Conservation (phyloP, 2,888 invertebrate genomes). For the Noctuana brunneofusca region DNA sequence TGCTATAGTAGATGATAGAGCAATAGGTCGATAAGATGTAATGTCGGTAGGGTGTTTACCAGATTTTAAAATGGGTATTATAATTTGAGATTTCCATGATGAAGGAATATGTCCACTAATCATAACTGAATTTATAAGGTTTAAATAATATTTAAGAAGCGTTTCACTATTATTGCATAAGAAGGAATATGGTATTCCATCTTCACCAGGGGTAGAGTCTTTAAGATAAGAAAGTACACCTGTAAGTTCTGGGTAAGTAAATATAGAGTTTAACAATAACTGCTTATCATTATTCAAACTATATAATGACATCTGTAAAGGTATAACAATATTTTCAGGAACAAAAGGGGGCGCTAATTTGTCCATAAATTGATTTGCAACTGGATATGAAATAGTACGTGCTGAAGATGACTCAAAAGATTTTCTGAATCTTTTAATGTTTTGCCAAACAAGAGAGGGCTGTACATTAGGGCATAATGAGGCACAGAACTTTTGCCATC, state of each 20-base stretch:
- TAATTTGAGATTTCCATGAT: neutral
- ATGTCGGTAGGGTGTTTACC: neutral
- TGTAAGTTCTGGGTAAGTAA: neutral
- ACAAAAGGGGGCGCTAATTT: neutral
- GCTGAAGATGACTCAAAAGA: neutral
- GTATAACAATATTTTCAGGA: neutral
- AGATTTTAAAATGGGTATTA: neutral
- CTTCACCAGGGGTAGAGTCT: neutral
- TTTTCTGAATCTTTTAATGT: neutral
- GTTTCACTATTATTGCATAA: neutral
- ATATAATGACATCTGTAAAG: neutral
- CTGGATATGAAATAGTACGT: neutral
- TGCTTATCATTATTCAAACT: neutral
- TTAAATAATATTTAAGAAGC: neutral
- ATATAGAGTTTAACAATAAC: neutral
- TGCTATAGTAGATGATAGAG: neutral
- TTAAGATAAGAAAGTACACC: neutral
- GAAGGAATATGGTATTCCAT: neutral
- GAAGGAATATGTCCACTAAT: neutral
- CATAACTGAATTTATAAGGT: neutral
- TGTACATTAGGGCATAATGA: neutral
- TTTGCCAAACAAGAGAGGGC: neutral
- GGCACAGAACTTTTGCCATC: neutral
- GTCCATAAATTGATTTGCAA: neutral
- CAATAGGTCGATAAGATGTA: neutral